Base-by-base conservation (phyloP, 2,113 vertebrate genomes). In the Nematolebias whitei region DNA sequence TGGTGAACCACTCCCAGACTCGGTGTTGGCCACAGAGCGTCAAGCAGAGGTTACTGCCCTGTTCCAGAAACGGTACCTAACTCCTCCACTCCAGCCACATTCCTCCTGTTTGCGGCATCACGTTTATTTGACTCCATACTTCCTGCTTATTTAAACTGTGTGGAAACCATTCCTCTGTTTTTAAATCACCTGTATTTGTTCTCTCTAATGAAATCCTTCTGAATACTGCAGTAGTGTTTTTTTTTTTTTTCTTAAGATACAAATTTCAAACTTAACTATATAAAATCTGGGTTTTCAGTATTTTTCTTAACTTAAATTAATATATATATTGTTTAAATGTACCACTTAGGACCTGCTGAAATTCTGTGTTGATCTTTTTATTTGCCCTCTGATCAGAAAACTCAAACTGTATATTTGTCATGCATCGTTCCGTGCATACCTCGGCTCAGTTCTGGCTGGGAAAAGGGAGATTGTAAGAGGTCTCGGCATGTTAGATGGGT, bases 291-390 rank as follows among this genome's bases (percentile, higher is more conserved):
- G 57, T 74, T 83, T 74, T 82, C 71, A 77, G 65, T 73, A 44
- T 22, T 85, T 82, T 60, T 73, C 68, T 88, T 87, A 83, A 86
- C 76, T 86, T 85, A 85, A 86, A 85, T 19, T 61, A 71, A 20
- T 35, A 35, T 35, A 63, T 85, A 73, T 86, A 82, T 85, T 82
- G 78, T 87, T 89, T 82, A 80, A 85, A 77, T 85, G 74, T 89
- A 85, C 73, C 69, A 79, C 49, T 87, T 90, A 91, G 80, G 75
- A 82, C 82, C 85, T 88, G 84, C 88, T 92, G 88, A 90, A 81
- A 65, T 75, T 80, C 69, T 79, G 68, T 79, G 79, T 85, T 84
- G 75, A 74, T 68, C 61, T 82, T 74, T 82, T 65, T 23, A 65
- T 65, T 80, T 76, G 55, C 69, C 78, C 87, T 67, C 32, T 77